A percentile compares a stretch with the other conserved stretches of the same genome.
Conservation (phyloP, 2,797 vertebrate species). For the Lepidocolaptes lacrymiger region DNA sequence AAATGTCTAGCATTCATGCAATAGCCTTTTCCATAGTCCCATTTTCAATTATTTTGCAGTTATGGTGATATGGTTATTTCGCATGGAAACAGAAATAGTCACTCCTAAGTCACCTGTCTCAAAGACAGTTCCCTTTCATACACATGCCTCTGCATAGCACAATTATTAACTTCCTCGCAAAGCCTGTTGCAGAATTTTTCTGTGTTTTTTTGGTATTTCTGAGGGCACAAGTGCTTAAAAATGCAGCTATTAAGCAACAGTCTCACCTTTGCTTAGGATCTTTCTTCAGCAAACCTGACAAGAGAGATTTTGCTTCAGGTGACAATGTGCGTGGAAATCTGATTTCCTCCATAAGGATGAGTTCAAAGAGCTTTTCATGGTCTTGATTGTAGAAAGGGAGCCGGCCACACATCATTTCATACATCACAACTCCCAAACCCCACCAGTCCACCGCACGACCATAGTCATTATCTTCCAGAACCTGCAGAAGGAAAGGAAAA, state of each 20-base stretch:
- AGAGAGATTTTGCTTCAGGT: constrained; percentile 89
- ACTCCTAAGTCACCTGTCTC: neutral
- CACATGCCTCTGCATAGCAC: neutral
- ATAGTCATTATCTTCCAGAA: constrained; percentile 96
- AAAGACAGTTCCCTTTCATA: neutral
- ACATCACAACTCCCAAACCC: constrained; percentile 97
- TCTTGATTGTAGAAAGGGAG: constrained; percentile 98
- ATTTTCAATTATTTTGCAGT: neutral
- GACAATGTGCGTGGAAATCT: constrained; percentile 93
- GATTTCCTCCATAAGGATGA: constrained; percentile 97
- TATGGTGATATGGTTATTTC: neutral
- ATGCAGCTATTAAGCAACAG: neutral
- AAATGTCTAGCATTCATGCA: neutral
- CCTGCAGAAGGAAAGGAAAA: constrained; percentile 75
- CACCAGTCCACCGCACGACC: constrained; percentile 97
- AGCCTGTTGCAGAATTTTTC: neutral
- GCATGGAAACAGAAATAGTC: neutral
- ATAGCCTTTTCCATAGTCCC: neutral
- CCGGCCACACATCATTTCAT: constrained; percentile 97
- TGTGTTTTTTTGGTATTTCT: neutral
- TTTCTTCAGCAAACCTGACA: constrained; percentile 94
- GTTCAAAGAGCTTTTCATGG: constrained; percentile 96
- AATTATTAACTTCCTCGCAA: neutral
- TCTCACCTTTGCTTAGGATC: constrained; percentile 92
- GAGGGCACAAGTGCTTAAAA: neutral